These are phyloP conservation scores for Stramonita haemastoma DNA, from an alignment of 2,888 invertebrate species.

Conservation along the genomic window DNA sequence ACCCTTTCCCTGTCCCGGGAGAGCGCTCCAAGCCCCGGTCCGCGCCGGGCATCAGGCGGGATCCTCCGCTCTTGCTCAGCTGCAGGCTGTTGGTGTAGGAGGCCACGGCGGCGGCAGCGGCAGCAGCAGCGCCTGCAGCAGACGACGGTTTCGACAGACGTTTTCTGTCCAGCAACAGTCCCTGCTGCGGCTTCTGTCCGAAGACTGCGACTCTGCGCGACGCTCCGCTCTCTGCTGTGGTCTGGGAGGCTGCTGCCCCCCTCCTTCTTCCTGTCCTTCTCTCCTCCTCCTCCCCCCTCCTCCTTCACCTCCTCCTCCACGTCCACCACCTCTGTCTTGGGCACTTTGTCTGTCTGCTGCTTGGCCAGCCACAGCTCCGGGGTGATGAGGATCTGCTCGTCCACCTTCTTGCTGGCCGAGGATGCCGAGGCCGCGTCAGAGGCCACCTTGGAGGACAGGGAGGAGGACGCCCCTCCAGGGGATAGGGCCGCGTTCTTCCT, in stretches of 20 bases:
- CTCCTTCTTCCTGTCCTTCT: constrained; percentile 24
- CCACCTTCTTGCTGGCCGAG: constrained; percentile 50
- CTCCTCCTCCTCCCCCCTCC: constrained; percentile 20
- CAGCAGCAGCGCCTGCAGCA: constrained; percentile 12
- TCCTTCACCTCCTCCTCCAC: constrained; percentile 34
- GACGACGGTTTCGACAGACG: background rate
- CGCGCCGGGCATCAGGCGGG: background rate
- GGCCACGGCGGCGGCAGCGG: constrained; percentile 32
- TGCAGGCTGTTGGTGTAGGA: constrained; percentile 31
- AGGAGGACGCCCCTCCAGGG: constrained; percentile 41
- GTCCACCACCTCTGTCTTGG: constrained; percentile 40
- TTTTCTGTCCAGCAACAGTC: constrained; percentile 21
- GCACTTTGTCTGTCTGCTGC: constrained; percentile 21
- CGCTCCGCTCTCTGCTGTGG: background rate
- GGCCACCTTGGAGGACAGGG: constrained; percentile 30
- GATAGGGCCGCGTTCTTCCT: constrained; percentile 45
- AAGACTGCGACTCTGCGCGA: constrained; percentile 8
- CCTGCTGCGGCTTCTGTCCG: constrained; percentile 8
- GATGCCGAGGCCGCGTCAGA: constrained; percentile 46
- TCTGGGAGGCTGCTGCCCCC: background rate
- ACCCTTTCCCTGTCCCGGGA: constrained; percentile 29
- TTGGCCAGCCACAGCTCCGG: constrained; percentile 89
- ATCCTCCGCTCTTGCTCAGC: background rate
- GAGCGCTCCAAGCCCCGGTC: background rate
- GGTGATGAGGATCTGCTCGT: constrained; percentile 83